Conservation (phyloP, 2,113 vertebrate genomes). For the Ariopsis seemanni region DNA sequence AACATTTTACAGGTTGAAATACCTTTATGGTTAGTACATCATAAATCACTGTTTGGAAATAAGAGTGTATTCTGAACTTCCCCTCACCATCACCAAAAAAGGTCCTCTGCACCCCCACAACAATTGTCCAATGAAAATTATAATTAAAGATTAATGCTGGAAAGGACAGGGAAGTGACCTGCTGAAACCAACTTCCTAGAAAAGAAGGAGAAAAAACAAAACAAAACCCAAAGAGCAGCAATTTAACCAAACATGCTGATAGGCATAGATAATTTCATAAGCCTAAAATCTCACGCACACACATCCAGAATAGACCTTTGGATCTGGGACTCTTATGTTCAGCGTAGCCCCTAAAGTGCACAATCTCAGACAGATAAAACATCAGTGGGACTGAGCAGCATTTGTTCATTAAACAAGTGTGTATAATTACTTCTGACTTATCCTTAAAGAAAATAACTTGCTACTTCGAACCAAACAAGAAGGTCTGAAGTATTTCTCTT, state of each 20-base stretch:
- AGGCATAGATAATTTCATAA: constrained; percentile 6
- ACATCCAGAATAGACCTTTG: not conserved
- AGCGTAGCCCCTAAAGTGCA: constrained; percentile 28
- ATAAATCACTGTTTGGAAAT: not conserved
- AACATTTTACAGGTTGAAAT: constrained; percentile 18
- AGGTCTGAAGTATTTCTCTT: not conserved
- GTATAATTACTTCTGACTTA: not conserved
- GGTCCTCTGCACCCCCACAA: not conserved
- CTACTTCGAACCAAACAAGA: not conserved
- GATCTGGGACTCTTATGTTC: constrained; percentile 13
- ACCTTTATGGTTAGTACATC: constrained; percentile 13
- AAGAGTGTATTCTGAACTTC: not conserved
- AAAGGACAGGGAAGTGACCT: not conserved
- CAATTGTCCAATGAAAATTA: not conserved
- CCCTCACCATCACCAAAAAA: not conserved
- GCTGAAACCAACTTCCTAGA: not conserved
- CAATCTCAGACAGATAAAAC: constrained; percentile 20
- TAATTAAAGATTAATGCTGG: not conserved
- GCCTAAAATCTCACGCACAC: constrained; percentile 2
- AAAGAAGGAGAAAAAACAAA: not conserved
- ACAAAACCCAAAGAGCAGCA: constrained; percentile 15
- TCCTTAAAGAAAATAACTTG: not conserved
- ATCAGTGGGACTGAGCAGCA: constrained; percentile 24
- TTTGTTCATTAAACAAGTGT: constrained; percentile 14
- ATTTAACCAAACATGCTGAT: not conserved